Base-by-base conservation (phyloP, 2,888 invertebrate genomes). In the Eristalis arbustorum region DNA sequence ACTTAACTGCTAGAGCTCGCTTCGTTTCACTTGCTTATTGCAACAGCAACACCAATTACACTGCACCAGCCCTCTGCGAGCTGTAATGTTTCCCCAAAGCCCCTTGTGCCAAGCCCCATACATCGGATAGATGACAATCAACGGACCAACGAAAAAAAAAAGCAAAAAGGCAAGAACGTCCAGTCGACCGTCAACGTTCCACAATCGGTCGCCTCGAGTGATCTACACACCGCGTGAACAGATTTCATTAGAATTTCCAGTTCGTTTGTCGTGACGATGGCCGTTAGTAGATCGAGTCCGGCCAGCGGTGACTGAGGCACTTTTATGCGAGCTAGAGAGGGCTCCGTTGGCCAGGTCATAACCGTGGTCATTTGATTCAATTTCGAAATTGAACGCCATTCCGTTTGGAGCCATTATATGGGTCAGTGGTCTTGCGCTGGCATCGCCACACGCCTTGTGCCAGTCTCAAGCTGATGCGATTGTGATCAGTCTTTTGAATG, bases 301-400 rank as follows among this genome's bases (percentile, higher is more conserved):
- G 18, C 49, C 49, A 18, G 49, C 18, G 49, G 49, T 49, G 49
- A 63, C 67, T 74, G 76, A 28, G 5, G 64, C 71, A 71, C 61
- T 67, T 69, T 59, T 71, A 66, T 56, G 71, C 66, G 62, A 76
- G 76, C 59, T 8, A 18, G 49, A 18, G 49, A 37, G 49, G 18
- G 49, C 18, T 76, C 67, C 42, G 66, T 72, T 72, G 62, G 76
- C 40, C 71, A 72, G 82, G 82, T 82, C 81, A 75, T 49, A 82
- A 25, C 66, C 71, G 71, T 77, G 83, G 83, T 77, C 83, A 83
- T 78, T 83, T 73, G 83, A 83, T 73, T 83, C 72, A 78, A 78
- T 78, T 78, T 72, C 68, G 73, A 78, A 78, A 63, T 78, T 76
- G 69, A 82, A 72, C 42, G 56, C 63, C 61, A 76, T 72, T 82